Conservation (phyloP, 2,888 invertebrate genomes). For the Meta bourneti region DNA sequence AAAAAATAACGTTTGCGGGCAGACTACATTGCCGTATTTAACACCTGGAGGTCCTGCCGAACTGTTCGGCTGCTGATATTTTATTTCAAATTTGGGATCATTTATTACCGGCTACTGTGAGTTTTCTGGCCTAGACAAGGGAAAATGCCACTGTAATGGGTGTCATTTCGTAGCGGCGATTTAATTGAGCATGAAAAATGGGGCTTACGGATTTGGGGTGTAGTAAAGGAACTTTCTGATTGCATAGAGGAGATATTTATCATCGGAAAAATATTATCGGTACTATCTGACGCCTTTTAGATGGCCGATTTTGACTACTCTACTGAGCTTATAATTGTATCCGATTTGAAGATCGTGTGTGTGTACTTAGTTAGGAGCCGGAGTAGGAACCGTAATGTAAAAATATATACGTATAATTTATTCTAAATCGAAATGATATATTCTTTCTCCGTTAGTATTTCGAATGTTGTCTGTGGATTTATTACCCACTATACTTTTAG, state of each 20-base stretch:
- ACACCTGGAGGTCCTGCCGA: slow-evolving; percentile 53
- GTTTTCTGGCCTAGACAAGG: neutral
- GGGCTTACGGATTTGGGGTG: slow-evolving; percentile 14
- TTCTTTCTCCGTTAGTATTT: no score
- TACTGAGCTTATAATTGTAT: neutral
- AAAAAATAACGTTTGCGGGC: neutral
- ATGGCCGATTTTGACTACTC: neutral
- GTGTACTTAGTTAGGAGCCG: neutral
- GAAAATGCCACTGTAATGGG: slow-evolving; percentile 37
- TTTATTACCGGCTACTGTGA: slow-evolving; percentile 59
- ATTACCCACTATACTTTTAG: no score
- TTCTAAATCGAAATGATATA: neutral
- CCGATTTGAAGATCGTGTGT: neutral
- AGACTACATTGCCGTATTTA: slow-evolving; percentile 35
- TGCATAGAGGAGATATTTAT: neutral
- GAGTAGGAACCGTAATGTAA: neutral
- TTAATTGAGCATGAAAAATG: slow-evolving; percentile 69
- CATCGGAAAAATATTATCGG: slow-evolving; percentile 6
- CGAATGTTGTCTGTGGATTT: no score
- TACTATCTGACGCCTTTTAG: neutral
- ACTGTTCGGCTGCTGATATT: slow-evolving; percentile 15
- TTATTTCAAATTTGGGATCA: slow-evolving; percentile 62
- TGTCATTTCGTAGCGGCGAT: slow-evolving; percentile 29
- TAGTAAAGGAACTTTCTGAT: slow-evolving; percentile 14
- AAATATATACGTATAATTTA: neutral